A percentile compares a stretch with the other conserved stretches of the same genome.
Conservation (phyloP, 2,888 invertebrate species). For the Strigamia transsilvanica region DNA sequence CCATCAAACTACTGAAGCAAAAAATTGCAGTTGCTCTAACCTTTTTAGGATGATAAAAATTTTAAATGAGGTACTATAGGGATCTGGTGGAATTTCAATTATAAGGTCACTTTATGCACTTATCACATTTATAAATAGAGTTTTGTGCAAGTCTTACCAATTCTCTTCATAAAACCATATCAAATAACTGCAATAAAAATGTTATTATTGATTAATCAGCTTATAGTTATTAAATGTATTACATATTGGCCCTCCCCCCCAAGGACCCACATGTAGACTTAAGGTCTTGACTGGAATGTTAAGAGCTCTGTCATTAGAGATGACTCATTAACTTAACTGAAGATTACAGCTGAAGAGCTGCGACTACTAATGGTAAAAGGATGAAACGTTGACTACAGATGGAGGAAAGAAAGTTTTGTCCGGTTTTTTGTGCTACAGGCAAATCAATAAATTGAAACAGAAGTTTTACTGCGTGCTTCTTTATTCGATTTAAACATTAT, state of each 20-base stretch:
- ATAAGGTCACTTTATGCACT: no score
- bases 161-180: background rate
- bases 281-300: background rate
- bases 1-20: no score
- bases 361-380: background rate
- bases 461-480: background rate
- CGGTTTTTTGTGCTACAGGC: background rate
- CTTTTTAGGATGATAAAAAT: no score
- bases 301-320: background rate
- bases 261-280: background rate
- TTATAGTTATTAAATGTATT: background rate
- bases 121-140: no score
- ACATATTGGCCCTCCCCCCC: background rate
- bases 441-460: background rate
- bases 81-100: no score
- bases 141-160: no score
- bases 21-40: no score
- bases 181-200: background rate
- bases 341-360: background rate
- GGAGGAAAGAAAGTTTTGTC: no score
- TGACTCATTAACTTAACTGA: slow-evolving; percentile 15
- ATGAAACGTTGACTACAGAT: background rate
- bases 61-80: no score
- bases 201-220: background rate
- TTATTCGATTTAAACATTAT: background rate